These are phyloP conservation scores for Oophaga pumilio DNA, from an alignment of 2,113 vertebrate genomes.

Conservation along the genomic window DNA sequence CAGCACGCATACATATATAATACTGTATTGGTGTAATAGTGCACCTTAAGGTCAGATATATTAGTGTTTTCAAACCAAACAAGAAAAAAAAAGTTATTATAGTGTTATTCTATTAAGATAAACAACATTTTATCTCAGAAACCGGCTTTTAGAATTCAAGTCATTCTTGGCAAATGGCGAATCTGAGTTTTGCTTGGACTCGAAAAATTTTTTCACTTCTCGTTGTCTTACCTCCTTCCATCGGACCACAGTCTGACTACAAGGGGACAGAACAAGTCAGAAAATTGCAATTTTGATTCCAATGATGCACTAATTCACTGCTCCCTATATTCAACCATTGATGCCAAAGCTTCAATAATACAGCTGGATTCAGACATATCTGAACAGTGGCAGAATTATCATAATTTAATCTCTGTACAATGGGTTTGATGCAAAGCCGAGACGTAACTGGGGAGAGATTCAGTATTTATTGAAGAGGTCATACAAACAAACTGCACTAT, in stretches of 20 bases:
- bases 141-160: neutral
- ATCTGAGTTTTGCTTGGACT: neutral
- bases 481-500: too few relatives aligned
- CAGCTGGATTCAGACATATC: too few relatives aligned
- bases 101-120: neutral
- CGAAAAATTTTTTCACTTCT: neutral
- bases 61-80: constrained; percentile 8
- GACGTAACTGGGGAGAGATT: too few relatives aligned
- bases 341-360: too few relatives aligned
- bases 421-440: too few relatives aligned
- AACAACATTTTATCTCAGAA: neutral
- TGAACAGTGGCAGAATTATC: too few relatives aligned
- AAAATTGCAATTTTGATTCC: neutral
- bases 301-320: too few relatives aligned
- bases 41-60: neutral
- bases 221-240: too few relatives aligned
- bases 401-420: too few relatives aligned
- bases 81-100: neutral
- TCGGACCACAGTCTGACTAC: neutral
- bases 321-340: neutral
- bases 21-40: constrained; percentile 17
- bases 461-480: too few relatives aligned
- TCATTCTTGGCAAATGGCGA: neutral
- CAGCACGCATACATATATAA: constrained; percentile 7
- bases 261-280: neutral